Conservation (phyloP, 1,140 invertebrate species). For the Zaprionus gabonicus region DNA sequence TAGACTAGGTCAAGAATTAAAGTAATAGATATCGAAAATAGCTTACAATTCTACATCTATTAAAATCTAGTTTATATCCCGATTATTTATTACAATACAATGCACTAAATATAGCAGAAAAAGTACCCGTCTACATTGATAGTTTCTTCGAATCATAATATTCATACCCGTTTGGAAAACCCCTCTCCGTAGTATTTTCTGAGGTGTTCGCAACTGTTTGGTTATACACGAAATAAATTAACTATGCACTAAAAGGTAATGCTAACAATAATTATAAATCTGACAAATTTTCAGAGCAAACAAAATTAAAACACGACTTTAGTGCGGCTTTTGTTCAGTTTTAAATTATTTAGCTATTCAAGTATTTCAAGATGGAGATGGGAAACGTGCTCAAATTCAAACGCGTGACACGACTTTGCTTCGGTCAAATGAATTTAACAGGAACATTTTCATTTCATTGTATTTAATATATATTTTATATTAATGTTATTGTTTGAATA, state of each 20-base stretch:
- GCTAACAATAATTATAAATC: conserved; percentile 26
- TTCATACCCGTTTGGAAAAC: background rate
- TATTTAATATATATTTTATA: too few relatives aligned
- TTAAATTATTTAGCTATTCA: background rate
- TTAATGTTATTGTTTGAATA: too few relatives aligned
- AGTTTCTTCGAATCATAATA: background rate
- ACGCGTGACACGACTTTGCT: background rate
- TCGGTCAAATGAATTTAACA: background rate
- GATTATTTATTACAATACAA: background rate
- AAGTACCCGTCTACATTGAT: conserved; percentile 70
- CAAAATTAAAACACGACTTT: conserved; percentile 8
- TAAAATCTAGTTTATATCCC: background rate
- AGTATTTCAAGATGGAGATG: background rate
- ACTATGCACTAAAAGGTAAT: conserved; percentile 2
- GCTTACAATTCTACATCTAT: background rate
- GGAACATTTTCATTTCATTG: too few relatives aligned
- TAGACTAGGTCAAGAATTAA: too few relatives aligned
- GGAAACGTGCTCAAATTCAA: background rate
- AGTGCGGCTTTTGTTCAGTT: background rate
- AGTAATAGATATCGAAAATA: background rate
- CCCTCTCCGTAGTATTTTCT: conserved; percentile 4
- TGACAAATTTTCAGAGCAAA: background rate
- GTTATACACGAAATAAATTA: conserved; percentile 2
- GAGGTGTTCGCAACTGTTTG: background rate
- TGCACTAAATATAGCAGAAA: conserved; percentile 13